Percentiles rank a stretch among this genome's conserved stretches.
Evolutionary conservation across 1,140 invertebrate genomes (phyloP).

Genomic region (Tribolium castaneum): DNA sequence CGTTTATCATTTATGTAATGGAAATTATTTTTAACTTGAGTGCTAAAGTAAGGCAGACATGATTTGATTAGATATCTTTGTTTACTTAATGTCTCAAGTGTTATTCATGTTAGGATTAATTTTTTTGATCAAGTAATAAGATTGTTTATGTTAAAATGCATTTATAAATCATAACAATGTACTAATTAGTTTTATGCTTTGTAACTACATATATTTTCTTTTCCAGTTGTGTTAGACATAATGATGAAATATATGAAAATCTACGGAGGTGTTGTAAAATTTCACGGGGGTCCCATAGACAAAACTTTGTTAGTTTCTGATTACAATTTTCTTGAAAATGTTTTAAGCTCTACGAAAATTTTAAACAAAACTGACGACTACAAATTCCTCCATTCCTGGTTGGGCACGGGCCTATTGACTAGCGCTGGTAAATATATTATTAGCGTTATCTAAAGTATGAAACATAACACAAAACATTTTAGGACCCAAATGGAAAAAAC

Average conservation of each 20-base stretch:
- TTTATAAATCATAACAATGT: too few relatives aligned
- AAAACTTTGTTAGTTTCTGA: conserved; percentile 41
- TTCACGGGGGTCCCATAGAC: not conserved
- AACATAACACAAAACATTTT: not conserved
- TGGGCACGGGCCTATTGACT: conserved; percentile 81
- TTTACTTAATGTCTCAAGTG: too few relatives aligned
- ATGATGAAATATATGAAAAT: conserved; percentile 39
- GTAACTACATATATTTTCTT: too few relatives aligned
- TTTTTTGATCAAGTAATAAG: too few relatives aligned
- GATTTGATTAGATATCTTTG: too few relatives aligned
- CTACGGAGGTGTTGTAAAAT: conserved; percentile 29
- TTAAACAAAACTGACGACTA: conserved; percentile 82
- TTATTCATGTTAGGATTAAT: too few relatives aligned
- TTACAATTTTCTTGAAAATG: conserved; percentile 56
- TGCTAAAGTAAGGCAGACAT: too few relatives aligned
- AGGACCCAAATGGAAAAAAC: conserved; percentile 69
- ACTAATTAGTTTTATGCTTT: too few relatives aligned
- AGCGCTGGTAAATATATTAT: conserved; percentile 65
- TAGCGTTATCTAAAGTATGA: not conserved
- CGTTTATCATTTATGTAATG: too few relatives aligned
- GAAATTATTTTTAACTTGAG: too few relatives aligned
- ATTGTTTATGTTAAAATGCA: too few relatives aligned
- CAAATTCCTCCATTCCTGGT: conserved; percentile 77
- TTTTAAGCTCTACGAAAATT: conserved; percentile 77
- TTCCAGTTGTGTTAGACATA: conserved; percentile 44